Evolutionary conservation across 2,888 invertebrate species (phyloP).

Genomic region (Eristalis pertinax): DNA sequence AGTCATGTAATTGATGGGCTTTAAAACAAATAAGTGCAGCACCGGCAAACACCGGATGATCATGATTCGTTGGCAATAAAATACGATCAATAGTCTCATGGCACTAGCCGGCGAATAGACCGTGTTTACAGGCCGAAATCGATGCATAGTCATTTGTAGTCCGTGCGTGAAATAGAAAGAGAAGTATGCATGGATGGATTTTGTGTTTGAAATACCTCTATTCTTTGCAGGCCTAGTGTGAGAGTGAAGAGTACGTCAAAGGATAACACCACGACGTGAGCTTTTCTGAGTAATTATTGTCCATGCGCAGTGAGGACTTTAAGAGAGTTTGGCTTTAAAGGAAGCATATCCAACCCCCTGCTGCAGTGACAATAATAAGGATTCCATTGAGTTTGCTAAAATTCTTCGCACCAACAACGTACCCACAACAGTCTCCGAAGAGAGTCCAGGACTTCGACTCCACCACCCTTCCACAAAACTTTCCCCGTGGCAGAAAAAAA

Average conservation of each 20-base stretch:
- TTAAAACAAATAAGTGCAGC: no score
- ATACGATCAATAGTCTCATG: no score
- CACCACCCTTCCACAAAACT: not conserved
- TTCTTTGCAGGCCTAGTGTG: not conserved
- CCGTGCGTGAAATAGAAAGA: not conserved
- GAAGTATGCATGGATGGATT: not conserved
- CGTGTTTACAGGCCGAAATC: not conserved
- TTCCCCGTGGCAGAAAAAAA: not conserved
- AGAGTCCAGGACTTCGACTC: not conserved
- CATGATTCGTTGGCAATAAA: no score
- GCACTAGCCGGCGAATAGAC: not conserved
- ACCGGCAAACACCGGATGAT: no score
- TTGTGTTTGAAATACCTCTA: not conserved
- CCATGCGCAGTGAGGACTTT: slow-evolving; percentile 3
- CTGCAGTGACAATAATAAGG: not conserved
- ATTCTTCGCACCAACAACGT: not conserved
- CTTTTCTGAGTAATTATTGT: not conserved
- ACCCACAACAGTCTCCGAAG: not conserved
- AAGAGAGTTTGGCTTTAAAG: slow-evolving; percentile 10
- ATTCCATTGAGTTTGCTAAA: not conserved
- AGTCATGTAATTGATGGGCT: no score
- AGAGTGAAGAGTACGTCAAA: not conserved
- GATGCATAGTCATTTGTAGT: not conserved
- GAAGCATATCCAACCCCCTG: not conserved
- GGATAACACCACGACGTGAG: slow-evolving; percentile 1